Base-by-base conservation (phyloP, 2,797 vertebrate genomes). In the Channa striata region DNA sequence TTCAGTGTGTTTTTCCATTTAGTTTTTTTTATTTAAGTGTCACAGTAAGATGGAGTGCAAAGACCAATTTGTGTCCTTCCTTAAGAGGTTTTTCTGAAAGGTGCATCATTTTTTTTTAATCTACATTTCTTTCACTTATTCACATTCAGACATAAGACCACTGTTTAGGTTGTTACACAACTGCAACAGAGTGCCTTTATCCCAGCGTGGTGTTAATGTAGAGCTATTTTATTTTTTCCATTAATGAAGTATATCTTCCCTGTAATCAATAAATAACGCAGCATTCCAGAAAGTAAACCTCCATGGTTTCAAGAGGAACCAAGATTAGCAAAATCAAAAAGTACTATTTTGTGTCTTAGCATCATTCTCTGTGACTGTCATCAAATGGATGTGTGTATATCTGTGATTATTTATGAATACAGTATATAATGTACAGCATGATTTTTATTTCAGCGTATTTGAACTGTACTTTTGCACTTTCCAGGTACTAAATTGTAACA, bases 391-490 rank as follows among this genome's bases (percentile, higher is more conserved):
- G 83, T 95, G 89, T 97, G 93, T 97, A 96, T 96, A 96, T 97
- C 90, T 91, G 94, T 95, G 95, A 93, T 95, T 95, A 95, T 95
- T 95, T 94, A 95, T 96, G 89, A 93, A 93, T 91, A 91, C 84
- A 49, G 81, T 94, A 92, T 93, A 92, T 92, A 89, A 92, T 98
- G 96, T 98, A 98, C 95, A 98, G 95, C 95, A 95, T 96, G 95
- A 93, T 90, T 96, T 94, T 96, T 95, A 96, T 94, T 94, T 94
- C 84, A 83, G 91, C 75, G 82, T 93, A 83, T 87, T 91, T 90
- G 77, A 94, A 92, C 92, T 92, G 86, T 93, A 89, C 92, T 93
- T 96, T 96, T 97, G 96, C 97, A 97, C 97, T 97, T 97, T 96
- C 94, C 94, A 94, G 95, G 94, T 94, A 95, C 94, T 95, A 92